phyloP scores from a whole-genome alignment of 2,113 vertebrate species.

The Actenoides hombroni region DNA sequence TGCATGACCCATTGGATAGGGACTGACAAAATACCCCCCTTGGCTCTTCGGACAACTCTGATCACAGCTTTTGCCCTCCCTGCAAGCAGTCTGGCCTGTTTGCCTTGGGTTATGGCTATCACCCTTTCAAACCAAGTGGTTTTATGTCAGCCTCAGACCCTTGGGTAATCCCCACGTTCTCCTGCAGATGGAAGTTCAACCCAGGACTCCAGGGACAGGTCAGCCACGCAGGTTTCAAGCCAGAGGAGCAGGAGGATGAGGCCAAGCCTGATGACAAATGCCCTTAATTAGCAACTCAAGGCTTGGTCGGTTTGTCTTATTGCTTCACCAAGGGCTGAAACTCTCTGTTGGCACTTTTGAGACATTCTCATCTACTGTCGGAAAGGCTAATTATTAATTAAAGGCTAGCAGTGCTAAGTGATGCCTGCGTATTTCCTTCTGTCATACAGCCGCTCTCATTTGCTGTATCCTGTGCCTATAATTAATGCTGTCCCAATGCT shows the following conservation, averaged over 20 bases:
- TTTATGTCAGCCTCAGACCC: neutral
- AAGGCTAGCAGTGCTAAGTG: neutral
- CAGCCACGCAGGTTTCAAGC: neutral
- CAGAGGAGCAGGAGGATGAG: accelerated
- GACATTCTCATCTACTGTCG: neutral
- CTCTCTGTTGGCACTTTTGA: neutral
- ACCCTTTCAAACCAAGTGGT: neutral
- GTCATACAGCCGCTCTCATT: neutral
- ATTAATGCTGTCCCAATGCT: neutral
- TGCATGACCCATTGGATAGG: neutral
- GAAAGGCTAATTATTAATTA: conserved; percentile 16
- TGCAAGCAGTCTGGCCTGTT: neutral
- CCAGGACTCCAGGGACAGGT: neutral
- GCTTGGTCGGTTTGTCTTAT: neutral
- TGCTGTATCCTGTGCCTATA: neutral
- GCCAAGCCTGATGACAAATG: neutral
- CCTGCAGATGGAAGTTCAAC: neutral
- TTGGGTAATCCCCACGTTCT: neutral
- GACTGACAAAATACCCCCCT: neutral
- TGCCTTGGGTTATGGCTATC: neutral
- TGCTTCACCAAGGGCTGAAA: neutral
- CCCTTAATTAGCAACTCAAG: neutral
- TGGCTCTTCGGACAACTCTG: neutral
- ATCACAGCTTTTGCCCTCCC: neutral
- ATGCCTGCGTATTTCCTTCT: neutral